Conservation (phyloP, 2,797 vertebrate species). For the Halcyon badia region DNA sequence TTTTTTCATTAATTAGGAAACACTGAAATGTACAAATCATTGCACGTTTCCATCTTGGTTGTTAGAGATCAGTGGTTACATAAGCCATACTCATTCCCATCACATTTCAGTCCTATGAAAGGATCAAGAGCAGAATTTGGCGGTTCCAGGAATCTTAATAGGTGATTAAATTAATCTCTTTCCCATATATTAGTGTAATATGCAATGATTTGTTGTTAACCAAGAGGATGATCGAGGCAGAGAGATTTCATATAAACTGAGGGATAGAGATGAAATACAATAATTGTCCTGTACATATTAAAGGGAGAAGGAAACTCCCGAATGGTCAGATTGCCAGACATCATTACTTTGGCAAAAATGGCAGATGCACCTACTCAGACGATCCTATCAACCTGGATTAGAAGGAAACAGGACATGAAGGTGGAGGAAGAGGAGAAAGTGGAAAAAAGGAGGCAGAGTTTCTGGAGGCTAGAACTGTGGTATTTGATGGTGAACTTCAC, state of each 20-base stretch:
- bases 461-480: neutral
- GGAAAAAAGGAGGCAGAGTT: fast-evolving
- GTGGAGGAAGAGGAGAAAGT: neutral
- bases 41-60: neutral
- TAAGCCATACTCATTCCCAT: neutral
- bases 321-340: neutral
- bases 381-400: neutral
- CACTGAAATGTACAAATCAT: neutral
- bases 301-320: neutral
- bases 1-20: neutral
- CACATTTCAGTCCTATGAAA: neutral
- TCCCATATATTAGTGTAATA: neutral
- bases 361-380: neutral
- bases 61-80: neutral
- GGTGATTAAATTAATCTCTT: neutral
- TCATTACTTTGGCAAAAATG: neutral
- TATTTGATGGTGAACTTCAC: neutral
- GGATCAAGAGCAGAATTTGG: neutral
- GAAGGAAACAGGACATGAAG: neutral
- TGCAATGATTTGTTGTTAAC: neutral
- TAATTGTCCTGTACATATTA: neutral
- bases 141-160: neutral
- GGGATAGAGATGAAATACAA: neutral
- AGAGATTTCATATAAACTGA: neutral
- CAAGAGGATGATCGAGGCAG: neutral